A percentile compares a stretch with the other conserved stretches of the same genome.
phyloP scores from a whole-genome alignment of 2,888 invertebrate species.

The Mesopsocus fuscifrons region DNA sequence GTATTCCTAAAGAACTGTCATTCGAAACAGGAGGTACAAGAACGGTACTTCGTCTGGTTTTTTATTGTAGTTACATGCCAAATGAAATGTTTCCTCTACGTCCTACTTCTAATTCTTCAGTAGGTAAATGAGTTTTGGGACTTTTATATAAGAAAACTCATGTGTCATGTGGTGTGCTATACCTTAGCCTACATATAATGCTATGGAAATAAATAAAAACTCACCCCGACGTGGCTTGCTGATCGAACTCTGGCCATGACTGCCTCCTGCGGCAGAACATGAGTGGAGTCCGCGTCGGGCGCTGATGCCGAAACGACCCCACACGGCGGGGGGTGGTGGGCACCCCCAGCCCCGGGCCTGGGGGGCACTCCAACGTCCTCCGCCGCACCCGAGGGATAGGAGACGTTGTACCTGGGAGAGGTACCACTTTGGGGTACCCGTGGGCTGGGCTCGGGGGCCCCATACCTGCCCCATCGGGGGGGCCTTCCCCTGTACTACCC shows the following conservation, averaged over 20 bases:
- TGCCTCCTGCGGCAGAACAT: slow-evolving; percentile 58
- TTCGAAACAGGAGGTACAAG: too few relatives aligned
- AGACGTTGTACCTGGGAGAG: slow-evolving; percentile 40
- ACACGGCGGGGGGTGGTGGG: slow-evolving; percentile 25
- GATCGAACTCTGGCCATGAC: slow-evolving; percentile 74
- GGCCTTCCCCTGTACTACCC: slow-evolving; percentile 28
- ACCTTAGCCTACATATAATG: too few relatives aligned
- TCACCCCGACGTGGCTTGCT: slow-evolving; percentile 67
- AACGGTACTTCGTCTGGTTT: too few relatives aligned
- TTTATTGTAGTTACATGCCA: too few relatives aligned
- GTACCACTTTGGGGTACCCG: slow-evolving; percentile 54
- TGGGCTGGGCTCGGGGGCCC: slow-evolving; percentile 19
- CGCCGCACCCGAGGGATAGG: slow-evolving; percentile 26
- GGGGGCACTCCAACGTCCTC: slow-evolving; percentile 43
- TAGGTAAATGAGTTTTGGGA: too few relatives aligned
- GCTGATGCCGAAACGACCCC: slow-evolving; percentile 30
- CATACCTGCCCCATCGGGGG: slow-evolving; percentile 17
- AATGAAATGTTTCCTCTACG: too few relatives aligned
- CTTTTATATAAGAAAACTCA: too few relatives aligned
- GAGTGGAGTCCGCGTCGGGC: slow-evolving; percentile 38
- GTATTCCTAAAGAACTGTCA: too few relatives aligned
- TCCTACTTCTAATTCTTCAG: too few relatives aligned
- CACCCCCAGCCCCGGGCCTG: slow-evolving; percentile 21
- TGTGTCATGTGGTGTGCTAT: too few relatives aligned
- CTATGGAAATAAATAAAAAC: too few relatives aligned